Base-by-base conservation (phyloP, 2,888 invertebrate species). In the Cinara cedri region DNA sequence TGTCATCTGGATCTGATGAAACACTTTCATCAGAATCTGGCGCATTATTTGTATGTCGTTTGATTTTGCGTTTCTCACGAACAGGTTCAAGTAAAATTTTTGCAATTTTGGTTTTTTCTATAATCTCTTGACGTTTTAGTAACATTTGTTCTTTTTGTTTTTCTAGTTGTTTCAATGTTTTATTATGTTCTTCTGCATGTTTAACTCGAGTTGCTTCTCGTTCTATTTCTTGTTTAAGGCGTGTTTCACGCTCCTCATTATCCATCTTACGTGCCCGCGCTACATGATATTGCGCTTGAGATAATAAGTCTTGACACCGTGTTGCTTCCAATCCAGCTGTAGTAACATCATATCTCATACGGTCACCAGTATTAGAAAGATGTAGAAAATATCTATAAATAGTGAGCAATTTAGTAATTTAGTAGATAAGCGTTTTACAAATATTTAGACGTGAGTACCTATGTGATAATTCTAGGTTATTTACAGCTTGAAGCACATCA, bases 221-320 rank as follows among this genome's bases (percentile, higher is more conserved):
- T 85, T 97, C 97, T 85, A 96, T 95, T 84, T 96, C 93, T 85
- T 97, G 97, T 83, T 96, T 93, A 83, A 92, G 91, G 1, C 96
- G 87, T 80, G 96, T 87, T 83, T 92, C 90, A 84, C 92, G 90
- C 85, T 98, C 98, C 87, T 97, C 96, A 86, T 97, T 96, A 85
- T 98, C 97, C 75, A 96, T 91, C 83, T 94, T 90, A 72, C 95
- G 88, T 63, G 97, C 96, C 84, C 98, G 88, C 0, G 94, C 91
- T 75, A 98, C 96, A 86, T 98, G 97, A 87, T 97, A 97, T 85
- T 98, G 96, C 11, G 98, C 97, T 87, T 98, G 97, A 26, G 95
- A 95, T 81, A 98, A 88, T 84, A 99, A 88, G 90, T 99, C 99
- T 84, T 95, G 95, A 86, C 98, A 98, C 83, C 95, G 93, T 78